Evolutionary conservation across 2,888 invertebrate genomes (phyloP).

Genomic region (Phengaris arion): DNA sequence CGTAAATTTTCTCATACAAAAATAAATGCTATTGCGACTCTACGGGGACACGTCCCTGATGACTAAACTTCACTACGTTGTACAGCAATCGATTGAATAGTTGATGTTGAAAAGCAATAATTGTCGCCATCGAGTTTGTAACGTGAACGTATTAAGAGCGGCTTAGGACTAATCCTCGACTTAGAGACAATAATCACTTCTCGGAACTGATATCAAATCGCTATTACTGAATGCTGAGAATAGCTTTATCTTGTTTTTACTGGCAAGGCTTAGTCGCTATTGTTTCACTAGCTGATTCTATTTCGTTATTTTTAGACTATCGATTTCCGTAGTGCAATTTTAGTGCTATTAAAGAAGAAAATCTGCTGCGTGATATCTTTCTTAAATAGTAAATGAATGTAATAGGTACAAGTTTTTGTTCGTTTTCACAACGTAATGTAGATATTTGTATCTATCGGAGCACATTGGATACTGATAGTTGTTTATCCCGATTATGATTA

Average conservation of each 20-base stretch:
- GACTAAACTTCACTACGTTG: background rate
- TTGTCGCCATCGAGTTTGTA: conserved; percentile 5
- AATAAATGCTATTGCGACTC: too few species aligned
- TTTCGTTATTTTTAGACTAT: background rate
- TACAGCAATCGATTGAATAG: background rate
- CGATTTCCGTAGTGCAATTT: background rate
- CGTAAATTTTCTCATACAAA: too few species aligned
- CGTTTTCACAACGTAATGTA: too few species aligned
- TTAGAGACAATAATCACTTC: conserved; percentile 4
- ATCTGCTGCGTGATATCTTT: too few species aligned
- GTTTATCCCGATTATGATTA: too few species aligned
- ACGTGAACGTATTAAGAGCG: background rate
- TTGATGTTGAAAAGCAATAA: background rate
- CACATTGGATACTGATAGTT: too few species aligned
- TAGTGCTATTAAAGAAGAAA: too few species aligned
- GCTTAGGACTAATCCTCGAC: background rate
- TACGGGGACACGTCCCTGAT: background rate
- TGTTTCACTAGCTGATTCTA: background rate
- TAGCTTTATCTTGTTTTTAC: conserved; percentile 12
- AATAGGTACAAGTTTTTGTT: too few species aligned
- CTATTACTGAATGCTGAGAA: background rate
- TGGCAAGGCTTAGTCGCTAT: background rate
- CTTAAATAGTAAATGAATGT: too few species aligned
- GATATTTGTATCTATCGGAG: too few species aligned
- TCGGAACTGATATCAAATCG: conserved; percentile 9